phyloP scores from a whole-genome alignment of 2,888 invertebrate species.

The Agrotis puta region DNA sequence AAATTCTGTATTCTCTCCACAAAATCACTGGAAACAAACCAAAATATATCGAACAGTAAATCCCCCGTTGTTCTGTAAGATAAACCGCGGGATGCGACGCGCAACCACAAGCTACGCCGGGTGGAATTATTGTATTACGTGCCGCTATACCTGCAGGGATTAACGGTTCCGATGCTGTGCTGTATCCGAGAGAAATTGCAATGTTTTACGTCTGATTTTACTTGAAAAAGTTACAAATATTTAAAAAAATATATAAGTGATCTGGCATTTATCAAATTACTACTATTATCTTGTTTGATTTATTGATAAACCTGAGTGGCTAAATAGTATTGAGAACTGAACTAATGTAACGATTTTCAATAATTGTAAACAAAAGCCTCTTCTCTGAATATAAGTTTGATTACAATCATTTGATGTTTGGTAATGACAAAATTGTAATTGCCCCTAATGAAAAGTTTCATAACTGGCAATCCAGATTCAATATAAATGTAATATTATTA shows the following conservation, averaged over 20 bases:
- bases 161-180: constrained; percentile 59
- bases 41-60: constrained; percentile 60
- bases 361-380: neutral
- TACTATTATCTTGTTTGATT: no score
- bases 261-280: neutral
- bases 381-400: neutral
- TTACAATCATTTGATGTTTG: no score
- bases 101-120: constrained; percentile 60
- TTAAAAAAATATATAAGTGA: neutral
- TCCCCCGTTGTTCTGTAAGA: constrained; percentile 56
- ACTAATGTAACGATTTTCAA: neutral
- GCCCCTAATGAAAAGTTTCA: neutral
- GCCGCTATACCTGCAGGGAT: constrained; percentile 55
- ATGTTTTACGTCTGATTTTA: constrained; percentile 28
- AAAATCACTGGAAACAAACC: constrained; percentile 37
- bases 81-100: constrained; percentile 60
- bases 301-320: no score
- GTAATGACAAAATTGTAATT: neutral
- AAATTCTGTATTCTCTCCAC: neutral
- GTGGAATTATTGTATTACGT: constrained; percentile 59
- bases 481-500: constrained; percentile 2
- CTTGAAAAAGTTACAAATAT: constrained; percentile 14
- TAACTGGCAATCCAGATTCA: neutral
- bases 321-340: neutral
- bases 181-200: constrained; percentile 40